These are phyloP conservation scores for Drosophila malerkotliana DNA, from an alignment of 1,140 invertebrate genomes.

Conservation along the genomic window DNA sequence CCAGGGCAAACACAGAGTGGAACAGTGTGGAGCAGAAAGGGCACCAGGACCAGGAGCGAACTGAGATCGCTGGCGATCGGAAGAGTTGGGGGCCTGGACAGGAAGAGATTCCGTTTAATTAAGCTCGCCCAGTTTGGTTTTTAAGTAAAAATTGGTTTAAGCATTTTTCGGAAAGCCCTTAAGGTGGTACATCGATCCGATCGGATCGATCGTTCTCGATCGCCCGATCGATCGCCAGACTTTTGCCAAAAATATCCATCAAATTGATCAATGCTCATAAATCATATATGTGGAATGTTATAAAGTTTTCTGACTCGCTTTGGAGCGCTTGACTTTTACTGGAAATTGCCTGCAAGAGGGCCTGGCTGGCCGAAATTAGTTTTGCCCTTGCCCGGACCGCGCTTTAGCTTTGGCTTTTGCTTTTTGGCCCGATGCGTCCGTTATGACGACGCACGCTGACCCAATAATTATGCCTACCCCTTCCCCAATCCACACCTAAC, in stretches of 20 bases:
- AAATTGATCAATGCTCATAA: slow-evolving; percentile 81
- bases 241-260: slow-evolving; percentile 79
- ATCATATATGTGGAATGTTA: slow-evolving; percentile 58
- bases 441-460: slow-evolving; percentile 66
- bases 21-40: slow-evolving; percentile 9
- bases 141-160: slow-evolving; percentile 72
- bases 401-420: neutral
- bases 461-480: slow-evolving; percentile 71
- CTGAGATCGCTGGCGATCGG: neutral
- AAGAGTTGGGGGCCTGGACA: slow-evolving; percentile 14
- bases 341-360: slow-evolving; percentile 68
- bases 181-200: slow-evolving; percentile 54
- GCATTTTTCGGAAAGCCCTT: slow-evolving; percentile 78
- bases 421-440: slow-evolving; percentile 21
- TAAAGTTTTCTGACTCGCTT: slow-evolving; percentile 30
- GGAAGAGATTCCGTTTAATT: slow-evolving; percentile 78
- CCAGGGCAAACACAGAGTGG: slow-evolving; percentile 14
- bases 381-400: slow-evolving; percentile 56
- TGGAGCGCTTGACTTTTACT: slow-evolving; percentile 54
- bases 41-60: slow-evolving; percentile 6
- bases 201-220: slow-evolving; percentile 6
- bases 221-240: slow-evolving; percentile 25
- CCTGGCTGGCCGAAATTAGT: slow-evolving; percentile 68
- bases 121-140: slow-evolving; percentile 54
- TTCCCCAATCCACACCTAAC: slow-evolving; percentile 15